Base-by-base conservation (phyloP, 2,797 vertebrate species). In the Helarctos malayanus region DNA sequence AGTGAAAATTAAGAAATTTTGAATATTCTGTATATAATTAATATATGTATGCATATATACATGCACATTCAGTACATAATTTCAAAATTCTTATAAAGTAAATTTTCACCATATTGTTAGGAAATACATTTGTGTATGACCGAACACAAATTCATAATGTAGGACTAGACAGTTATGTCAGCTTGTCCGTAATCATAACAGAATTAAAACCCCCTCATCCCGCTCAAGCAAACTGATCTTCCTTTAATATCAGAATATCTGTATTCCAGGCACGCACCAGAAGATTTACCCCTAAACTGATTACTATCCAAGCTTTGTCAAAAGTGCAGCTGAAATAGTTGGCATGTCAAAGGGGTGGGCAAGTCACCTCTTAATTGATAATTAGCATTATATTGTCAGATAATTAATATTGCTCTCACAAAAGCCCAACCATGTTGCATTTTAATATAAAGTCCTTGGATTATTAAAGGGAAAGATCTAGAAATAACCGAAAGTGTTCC, bases 381-480 rank as follows among this genome's bases (percentile, higher is more conserved):
- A 63, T 80, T 84, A 88, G 15, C 5, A 84, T 41, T 61, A 86
- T 86, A 85, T 82, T 91, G 41, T 49, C 54, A 86, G 68, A 45
- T 41, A 81, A 76, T 32, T 89, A 78, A 71, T 65, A 91, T 3
- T 96, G 29, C 6, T 96, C 61, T 61, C 41, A 78, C 18, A 96
- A 85, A 96, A 85, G 47, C 32, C 89, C 32, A 93, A 80, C 12
- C 32, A 65, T 15, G 41, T 47, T 75, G 27, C 15, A 79, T 54
- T n/a, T 83, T 59, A 57, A 49, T 82, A 85, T 32, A 41, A 85
- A 92, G 29, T 45, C 11, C 21, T 68, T 76, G 16, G 71, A 80
- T 93, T 93, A 80, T 80, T 93, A 96, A 85, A 80, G 5, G 10
- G 18, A 93, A 81, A 91, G 4, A 69, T 63, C 27, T 84, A 88